Conservation (phyloP, 2,888 invertebrate genomes). For the Coelogynopora nodosa region DNA sequence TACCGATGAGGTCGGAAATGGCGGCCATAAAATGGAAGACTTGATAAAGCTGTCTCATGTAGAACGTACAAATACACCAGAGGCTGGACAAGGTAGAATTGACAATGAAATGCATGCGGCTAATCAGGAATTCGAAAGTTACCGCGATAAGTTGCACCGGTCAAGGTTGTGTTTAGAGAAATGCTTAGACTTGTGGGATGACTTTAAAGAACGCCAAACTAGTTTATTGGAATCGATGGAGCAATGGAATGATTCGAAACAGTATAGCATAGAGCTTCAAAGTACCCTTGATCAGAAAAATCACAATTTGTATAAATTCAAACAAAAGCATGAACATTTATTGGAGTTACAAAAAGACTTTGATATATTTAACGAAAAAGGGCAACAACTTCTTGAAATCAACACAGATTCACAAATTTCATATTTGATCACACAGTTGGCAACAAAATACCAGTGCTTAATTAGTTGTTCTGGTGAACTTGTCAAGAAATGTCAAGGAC, state of each 20-base stretch:
- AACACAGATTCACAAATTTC: slow-evolving; percentile 22
- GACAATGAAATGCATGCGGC: slow-evolving; percentile 77
- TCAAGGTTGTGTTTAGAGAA: slow-evolving; percentile 72
- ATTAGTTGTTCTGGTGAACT: slow-evolving; percentile 47
- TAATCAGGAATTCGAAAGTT: slow-evolving; percentile 75
- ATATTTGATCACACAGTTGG: slow-evolving; percentile 69
- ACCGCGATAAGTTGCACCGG: slow-evolving; percentile 74
- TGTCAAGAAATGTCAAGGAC: not conserved
- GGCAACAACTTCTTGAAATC: not conserved
- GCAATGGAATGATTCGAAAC: not conserved
- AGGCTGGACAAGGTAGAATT: slow-evolving; percentile 69
- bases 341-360: not conserved
- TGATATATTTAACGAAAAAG: not conserved
- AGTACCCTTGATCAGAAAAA: not conserved
- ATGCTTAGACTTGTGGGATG: slow-evolving; percentile 76
- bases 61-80: slow-evolving; percentile 61
- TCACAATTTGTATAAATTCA: not conserved
- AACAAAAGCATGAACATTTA: not conserved
- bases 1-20: slow-evolving; percentile 70
- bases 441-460: slow-evolving; percentile 67
- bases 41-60: slow-evolving; percentile 72
- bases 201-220: slow-evolving; percentile 66
- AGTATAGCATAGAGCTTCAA: slow-evolving; percentile 57
- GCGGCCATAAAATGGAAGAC: slow-evolving; percentile 71
- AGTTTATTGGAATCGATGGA: not conserved